Evolutionary conservation across 2,888 invertebrate species (phyloP).

Genomic region (Yponomeuta plumbellus): DNA sequence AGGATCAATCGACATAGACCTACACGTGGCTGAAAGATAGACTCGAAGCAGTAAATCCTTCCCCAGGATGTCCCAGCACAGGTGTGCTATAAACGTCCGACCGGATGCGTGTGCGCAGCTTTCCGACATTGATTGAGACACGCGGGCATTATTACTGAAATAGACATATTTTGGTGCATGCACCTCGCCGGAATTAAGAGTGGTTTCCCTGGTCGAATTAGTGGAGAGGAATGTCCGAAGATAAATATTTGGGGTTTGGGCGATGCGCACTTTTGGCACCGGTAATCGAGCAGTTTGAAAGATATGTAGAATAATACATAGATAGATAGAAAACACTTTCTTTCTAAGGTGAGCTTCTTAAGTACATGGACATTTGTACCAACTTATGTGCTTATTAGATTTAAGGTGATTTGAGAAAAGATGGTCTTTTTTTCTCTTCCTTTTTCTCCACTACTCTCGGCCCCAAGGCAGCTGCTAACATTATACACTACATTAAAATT

Average conservation of each 20-base stretch:
- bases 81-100: not conserved
- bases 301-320: not conserved
- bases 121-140: conserved; percentile 7
- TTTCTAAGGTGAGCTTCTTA: no score
- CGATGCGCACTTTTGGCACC: no score
- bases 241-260: not conserved
- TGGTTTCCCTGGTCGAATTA: not conserved
- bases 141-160: conserved; percentile 4
- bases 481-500: no score
- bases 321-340: no score
- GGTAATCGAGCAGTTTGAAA: not conserved
- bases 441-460: no score
- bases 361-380: no score
- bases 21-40: no score
- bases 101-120: conserved; percentile 4
- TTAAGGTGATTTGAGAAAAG: no score
- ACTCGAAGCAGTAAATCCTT: not conserved
- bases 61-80: not conserved
- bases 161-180: conserved; percentile 5
- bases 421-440: no score
- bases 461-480: no score
- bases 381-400: no score
- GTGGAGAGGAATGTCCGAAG: not conserved
- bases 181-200: not conserved
- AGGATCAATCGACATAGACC: no score